Conservation (phyloP, 2,797 vertebrate genomes). For the Vireo griseus region DNA sequence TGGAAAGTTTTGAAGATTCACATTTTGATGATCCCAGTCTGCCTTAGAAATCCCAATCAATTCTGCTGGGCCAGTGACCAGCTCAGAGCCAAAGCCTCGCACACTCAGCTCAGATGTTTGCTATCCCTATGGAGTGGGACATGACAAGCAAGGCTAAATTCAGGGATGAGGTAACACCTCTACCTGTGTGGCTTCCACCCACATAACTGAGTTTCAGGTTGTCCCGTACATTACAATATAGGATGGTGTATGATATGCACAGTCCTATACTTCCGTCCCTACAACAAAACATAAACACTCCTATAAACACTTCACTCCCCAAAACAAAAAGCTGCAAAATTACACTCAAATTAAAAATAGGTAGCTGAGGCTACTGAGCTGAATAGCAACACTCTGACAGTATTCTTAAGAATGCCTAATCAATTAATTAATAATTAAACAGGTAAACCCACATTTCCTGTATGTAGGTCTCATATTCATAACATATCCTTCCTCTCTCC, state of each 20-base stretch:
- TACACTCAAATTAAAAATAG: background rate
- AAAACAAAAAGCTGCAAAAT: background rate
- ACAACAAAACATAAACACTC: background rate
- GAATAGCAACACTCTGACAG: background rate
- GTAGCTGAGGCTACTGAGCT: background rate
- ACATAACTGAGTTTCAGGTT: background rate
- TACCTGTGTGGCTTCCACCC: background rate
- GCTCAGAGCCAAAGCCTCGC: background rate
- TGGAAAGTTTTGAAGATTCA: background rate
- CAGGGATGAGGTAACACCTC: background rate
- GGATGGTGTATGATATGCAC: background rate
- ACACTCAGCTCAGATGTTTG: background rate
- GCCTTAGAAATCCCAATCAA: background rate
- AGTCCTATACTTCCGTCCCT: background rate
- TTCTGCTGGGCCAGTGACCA: background rate
- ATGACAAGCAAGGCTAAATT: background rate
- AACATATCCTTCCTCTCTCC: background rate
- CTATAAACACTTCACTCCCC: background rate
- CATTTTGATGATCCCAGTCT: background rate
- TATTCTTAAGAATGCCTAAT: background rate
- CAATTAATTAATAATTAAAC: background rate
- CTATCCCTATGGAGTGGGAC: background rate
- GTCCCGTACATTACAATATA: background rate
- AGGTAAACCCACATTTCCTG: background rate
- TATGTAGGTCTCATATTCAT: background rate